Conservation (phyloP, 2,888 invertebrate species). For the Drosophila suboccidentalis region DNA sequence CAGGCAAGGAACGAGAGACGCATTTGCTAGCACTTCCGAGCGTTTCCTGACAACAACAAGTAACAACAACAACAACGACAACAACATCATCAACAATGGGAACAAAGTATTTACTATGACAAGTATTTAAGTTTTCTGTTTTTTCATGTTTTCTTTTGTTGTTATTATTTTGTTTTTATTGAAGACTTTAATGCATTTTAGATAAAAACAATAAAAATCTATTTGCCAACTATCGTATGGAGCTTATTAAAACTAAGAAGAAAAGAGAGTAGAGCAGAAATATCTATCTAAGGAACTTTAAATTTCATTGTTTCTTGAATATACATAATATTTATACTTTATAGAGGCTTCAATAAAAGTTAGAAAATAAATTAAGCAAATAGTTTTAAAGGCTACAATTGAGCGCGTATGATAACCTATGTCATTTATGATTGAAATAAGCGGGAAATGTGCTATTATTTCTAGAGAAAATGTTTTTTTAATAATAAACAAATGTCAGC, state of each 20-base stretch:
- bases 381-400: too few species aligned
- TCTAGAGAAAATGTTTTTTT: not conserved
- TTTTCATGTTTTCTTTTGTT: slow-evolving; percentile 23
- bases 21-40: slow-evolving; percentile 71
- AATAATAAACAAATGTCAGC: not conserved
- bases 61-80: slow-evolving; percentile 27
- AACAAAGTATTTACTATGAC: slow-evolving; percentile 65
- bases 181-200: slow-evolving; percentile 25
- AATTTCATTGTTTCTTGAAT: not conserved
- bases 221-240: slow-evolving; percentile 19
- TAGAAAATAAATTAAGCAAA: too few species aligned
- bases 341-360: too few species aligned
- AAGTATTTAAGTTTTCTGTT: slow-evolving; percentile 71
- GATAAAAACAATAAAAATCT: slow-evolving; percentile 7
- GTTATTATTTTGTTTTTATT: not conserved
- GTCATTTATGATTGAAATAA: too few species aligned
- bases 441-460: too few species aligned
- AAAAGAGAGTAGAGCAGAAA: not conserved
- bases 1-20: slow-evolving; percentile 11
- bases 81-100: slow-evolving; percentile 30
- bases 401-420: too few species aligned
- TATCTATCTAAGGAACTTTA: not conserved
- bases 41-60: slow-evolving; percentile 48
- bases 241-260: not conserved
- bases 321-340: too few species aligned